Evolutionary conservation across 1,140 invertebrate species (phyloP), one percentile per base, ranked within the genome.

Genomic region (Platyscapa corneri): DNA sequence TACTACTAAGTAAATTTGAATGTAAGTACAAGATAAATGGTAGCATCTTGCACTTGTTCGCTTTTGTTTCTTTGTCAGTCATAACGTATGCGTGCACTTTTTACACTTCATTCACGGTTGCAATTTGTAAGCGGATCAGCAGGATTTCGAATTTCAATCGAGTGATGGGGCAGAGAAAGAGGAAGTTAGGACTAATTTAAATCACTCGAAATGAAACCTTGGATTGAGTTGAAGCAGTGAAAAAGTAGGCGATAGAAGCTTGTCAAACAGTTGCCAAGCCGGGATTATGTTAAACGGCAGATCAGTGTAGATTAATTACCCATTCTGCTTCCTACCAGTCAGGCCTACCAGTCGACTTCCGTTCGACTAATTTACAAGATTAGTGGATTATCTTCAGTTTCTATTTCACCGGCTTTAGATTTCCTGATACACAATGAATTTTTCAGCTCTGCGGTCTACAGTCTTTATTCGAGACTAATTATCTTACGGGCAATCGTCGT

Each of bases 231-330:
- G 7, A 12, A 81, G 37, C 27, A 49, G 27, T 34, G 37, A 56
- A 37, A 42, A 67, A 81, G 60, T 49, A 67, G 60, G 37, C 14
- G 65, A 39, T 46, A 12, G n/a, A 49, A 23, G 30, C 10, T 30
- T 34, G n/a, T 32, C 37, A n/a, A 42, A 72, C 49, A 82, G 30
- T 72, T 72, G 27, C 39, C 70, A 74, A 83, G 46, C 46, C 27
- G 7, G 74, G 84, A 80, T 85, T 85, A 85, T 85, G 84, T 81
- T 81, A 85, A 85, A 76, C 20, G 76, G 37, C n/a, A 18, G 75
- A 60, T 32, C 75, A 27, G 78, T n/a, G 60, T 37, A 74, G 78
- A 81, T 81, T 85, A 74, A 85, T 85, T 85, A 81, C n/a, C 53
- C 60, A 72, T 85, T 79, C n/a, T n/a, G n/a, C n/a, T n/a, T n/a